Base-by-base conservation (phyloP, 2,797 vertebrate species). In the Rhadinocentrus ornatus region DNA sequence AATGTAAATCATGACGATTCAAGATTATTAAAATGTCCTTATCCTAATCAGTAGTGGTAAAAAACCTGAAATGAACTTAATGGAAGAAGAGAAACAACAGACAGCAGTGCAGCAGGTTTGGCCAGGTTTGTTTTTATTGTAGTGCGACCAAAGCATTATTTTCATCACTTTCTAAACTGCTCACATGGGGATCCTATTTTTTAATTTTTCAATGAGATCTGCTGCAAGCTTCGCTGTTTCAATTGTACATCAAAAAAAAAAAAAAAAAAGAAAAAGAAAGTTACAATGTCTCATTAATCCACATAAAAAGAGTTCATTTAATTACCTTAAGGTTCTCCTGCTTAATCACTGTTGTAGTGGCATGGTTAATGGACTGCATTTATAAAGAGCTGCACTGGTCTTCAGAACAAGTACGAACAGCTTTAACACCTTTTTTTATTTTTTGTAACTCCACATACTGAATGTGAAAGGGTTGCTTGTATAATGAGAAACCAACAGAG, bases 211-310 rank as follows among this genome's bases (percentile, higher is more conserved):
- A 15, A 7, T 65, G 24, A 44, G 70, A 78, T 80, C 24, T 71
- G 54, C 41, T 78, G 35, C 35, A 55, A 62, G 39, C 24, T 62
- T 75, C 46, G 41, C 16, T 70, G 41, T 73, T 80, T 73, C 39
- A 60, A 7, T 63, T 80, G 71, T 53, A 59, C 29, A 58, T 31
- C 34, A 56, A 41, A 56, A 44, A 65, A 22, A 22, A 41, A 56
- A 44, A 65, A 22, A 22, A 41, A 56, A 37, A 65, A 22, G 22
- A 1, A 34, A 34, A 44, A 56, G 34, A 66, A 24, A 24, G 3
- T 63, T 62, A 64, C n/a, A 53, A 41, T 32, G 16, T 50, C 50
- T 75, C 32, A 69, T 78, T 24, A 39, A 71, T 68, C 60, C 55
- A 66, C 20, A 55, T 39, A 58, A 72, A 62, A 35, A 9, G 26